Base-by-base conservation (phyloP, 2,113 vertebrate genomes). In the Chloebia gouldiae region DNA sequence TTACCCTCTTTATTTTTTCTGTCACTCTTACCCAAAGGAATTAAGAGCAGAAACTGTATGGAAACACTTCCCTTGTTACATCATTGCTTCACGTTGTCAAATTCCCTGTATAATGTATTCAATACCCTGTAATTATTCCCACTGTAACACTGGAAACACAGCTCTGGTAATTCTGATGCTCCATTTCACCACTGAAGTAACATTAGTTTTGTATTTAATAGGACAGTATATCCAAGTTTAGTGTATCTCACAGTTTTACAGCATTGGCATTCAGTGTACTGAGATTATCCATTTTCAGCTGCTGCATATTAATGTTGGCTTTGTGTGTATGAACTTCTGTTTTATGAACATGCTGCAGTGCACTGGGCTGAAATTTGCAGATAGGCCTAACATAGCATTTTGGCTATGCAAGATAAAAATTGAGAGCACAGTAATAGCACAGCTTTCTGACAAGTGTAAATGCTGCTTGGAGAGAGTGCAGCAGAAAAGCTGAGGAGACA, bases 361-460 rank as follows among this genome's bases (percentile, higher is more conserved):
- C 88, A 61, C 82, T 76, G 49, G 70, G 60, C 88, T 90, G 93
- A 81, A 86, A 78, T 96, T 88, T 59, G 37, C 91, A 93, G 93
- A 85, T 92, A 91, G 94, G 85, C 60, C 60, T 96, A 94, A 96
- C 94, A 63, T 69, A 96, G 84, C 93, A 82, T 95, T 96, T 95
- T 96, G 91, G 94, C 94, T 96, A 87, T 66, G 97, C 91, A 92
- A 97, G 97, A 97, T 97, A 97, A 98, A 97, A 95, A 94, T 88
- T 73, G 79, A 97, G 94, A 93, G 60, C 0, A 2, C 60, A 31
- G 88, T 90, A 93, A 93, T 45, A 95, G 82, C 80, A 15, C 64
- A 83, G 90, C 90, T 95, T 81, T 93, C 92, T 96, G 92, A 93
- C 93, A 90, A 92, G 78, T 73, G 78, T 76, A 82, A 95, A 90